phyloP scores from a whole-genome alignment of 2,888 invertebrate genomes.

The Phengaris arion region DNA sequence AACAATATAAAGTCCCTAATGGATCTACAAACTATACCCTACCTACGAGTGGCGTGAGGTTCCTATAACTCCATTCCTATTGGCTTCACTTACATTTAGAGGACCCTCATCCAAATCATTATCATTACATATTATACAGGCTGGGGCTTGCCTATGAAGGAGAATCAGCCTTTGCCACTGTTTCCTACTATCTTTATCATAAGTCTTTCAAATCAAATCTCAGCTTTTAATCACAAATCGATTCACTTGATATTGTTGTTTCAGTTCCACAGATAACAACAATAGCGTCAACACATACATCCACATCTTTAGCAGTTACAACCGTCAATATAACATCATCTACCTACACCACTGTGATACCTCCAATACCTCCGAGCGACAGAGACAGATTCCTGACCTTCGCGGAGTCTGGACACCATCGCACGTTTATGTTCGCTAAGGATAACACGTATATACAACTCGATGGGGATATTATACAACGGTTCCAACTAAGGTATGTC shows the following conservation, averaged over 20 bases:
- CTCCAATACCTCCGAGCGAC: slow-evolving; percentile 85
- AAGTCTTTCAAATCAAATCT: no score
- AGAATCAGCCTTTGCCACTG: no score
- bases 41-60: no score
- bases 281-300: slow-evolving; percentile 47
- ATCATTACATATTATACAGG: no score
- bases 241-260: slow-evolving; percentile 36
- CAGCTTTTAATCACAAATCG: no score
- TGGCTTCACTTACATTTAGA: no score
- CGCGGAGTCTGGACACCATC: slow-evolving; percentile 89
- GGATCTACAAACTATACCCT: no score
- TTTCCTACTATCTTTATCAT: no score
- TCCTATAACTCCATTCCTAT: no score
- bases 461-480: slow-evolving; percentile 93
- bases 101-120: no score
- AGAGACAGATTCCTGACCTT: slow-evolving; percentile 90
- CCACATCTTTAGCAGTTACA: slow-evolving; percentile 51
- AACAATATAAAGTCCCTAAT: no score
- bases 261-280: slow-evolving; percentile 65
- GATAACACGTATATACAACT: slow-evolving; percentile 94
- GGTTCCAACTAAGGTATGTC: slow-evolving; percentile 90
- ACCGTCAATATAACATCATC: slow-evolving; percentile 71
- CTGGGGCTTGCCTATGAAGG: no score
- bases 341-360: slow-evolving; percentile 70
- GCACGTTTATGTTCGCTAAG: slow-evolving; percentile 95